These are phyloP conservation scores for Misgurnus anguillicaudatus DNA, from an alignment of 2,113 vertebrate species.

Conservation along the genomic window DNA sequence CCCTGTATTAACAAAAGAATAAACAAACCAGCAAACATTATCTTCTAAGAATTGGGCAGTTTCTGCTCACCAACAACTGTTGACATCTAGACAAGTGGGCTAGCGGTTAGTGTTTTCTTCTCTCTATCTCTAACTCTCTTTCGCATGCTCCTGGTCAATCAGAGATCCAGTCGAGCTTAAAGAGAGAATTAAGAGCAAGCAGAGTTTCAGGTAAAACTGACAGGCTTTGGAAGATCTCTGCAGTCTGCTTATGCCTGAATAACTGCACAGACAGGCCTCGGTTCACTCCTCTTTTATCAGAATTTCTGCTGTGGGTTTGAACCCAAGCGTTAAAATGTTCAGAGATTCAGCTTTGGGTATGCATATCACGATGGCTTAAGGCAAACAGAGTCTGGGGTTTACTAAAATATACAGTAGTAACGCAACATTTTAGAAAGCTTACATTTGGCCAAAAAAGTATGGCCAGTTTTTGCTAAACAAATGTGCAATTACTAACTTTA, in stretches of 20 bases:
- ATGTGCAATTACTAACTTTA: too few species aligned
- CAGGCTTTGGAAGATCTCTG: slow-evolving; percentile 23
- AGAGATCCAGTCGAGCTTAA: slow-evolving; percentile 45
- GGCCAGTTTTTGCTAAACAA: too few species aligned
- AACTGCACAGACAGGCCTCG: neutral
- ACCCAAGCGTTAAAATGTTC: slow-evolving; percentile 23
- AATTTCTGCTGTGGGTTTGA: neutral
- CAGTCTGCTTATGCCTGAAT: slow-evolving; percentile 8
- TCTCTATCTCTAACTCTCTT: neutral
- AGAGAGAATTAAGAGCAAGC: slow-evolving; percentile 40
- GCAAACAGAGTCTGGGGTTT: slow-evolving; percentile 5
- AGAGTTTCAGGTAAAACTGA: slow-evolving; percentile 40
- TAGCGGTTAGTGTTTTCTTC: slow-evolving; percentile 29
- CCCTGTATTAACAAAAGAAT: slow-evolving; percentile 34
- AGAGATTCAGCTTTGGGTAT: neutral
- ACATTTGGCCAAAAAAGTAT: too few species aligned
- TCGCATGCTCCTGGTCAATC: slow-evolving; percentile 43
- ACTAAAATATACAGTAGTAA: neutral
- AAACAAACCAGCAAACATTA: slow-evolving; percentile 31
- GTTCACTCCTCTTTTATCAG: slow-evolving; percentile 24
- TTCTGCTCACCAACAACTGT: slow-evolving; percentile 27
- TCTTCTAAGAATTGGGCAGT: neutral
- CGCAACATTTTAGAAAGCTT: too few species aligned
- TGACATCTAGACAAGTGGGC: slow-evolving; percentile 48
- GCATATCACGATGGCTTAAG: neutral